Percentiles rank a stretch among this genome's conserved stretches.
Conservation (phyloP, 2,797 vertebrate species). For the Chelmon rostratus region DNA sequence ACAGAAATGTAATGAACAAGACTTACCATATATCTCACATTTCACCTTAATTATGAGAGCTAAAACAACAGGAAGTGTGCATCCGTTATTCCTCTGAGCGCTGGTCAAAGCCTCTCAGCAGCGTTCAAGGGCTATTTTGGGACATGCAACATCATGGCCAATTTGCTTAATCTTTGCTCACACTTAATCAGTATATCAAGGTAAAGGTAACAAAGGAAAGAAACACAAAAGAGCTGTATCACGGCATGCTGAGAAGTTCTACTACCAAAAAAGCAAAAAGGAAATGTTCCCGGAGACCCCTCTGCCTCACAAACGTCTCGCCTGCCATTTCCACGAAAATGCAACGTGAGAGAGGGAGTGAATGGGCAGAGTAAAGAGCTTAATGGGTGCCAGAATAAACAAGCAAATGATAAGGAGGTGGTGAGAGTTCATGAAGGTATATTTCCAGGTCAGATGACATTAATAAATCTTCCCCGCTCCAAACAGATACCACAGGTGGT, state of each 20-base stretch:
- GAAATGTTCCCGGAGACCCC: neutral
- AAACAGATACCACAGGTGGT: constrained; percentile 67
- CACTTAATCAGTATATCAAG: constrained; percentile 86
- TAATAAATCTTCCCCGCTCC: constrained; percentile 18
- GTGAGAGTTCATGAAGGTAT: constrained; percentile 20
- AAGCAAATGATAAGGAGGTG: neutral
- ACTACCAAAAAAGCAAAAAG: neutral
- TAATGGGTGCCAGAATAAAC: neutral
- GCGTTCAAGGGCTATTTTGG: constrained; percentile 82
- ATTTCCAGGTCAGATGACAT: constrained; percentile 24
- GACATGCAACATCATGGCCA: constrained; percentile 84
- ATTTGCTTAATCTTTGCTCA: constrained; percentile 94
- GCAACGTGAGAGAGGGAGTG: neutral
- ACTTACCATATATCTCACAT: constrained; percentile 83
- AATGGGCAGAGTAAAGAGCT: neutral
- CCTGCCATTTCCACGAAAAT: constrained; percentile 14
- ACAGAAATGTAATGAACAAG: constrained; percentile 31
- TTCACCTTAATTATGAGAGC: constrained; percentile 53
- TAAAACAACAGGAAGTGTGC: constrained; percentile 60
- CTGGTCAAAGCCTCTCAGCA: constrained; percentile 82
- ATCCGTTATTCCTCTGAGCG: constrained; percentile 58
- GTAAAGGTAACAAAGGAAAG: constrained; percentile 33
- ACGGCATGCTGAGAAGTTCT: neutral
- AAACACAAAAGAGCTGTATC: neutral
- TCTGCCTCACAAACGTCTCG: neutral